Evolutionary conservation across 2,797 vertebrate species (phyloP).

Genomic region (Rhyacichthys aspro): DNA sequence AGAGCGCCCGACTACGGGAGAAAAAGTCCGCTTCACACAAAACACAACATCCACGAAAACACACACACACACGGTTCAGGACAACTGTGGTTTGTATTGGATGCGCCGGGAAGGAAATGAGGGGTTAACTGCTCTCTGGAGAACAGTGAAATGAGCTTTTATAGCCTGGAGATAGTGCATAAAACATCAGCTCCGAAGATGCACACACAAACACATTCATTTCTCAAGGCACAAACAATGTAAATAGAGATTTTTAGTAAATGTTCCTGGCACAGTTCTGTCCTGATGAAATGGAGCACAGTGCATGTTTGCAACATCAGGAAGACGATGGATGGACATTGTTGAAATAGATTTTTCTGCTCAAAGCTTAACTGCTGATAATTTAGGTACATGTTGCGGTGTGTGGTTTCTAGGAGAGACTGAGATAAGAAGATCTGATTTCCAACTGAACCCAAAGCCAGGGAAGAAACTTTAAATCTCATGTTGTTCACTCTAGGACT

Average conservation of each 20-base stretch:
- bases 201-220: constrained; percentile 35
- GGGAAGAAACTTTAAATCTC: background rate
- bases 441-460: no score
- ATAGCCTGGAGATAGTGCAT: constrained; percentile 46
- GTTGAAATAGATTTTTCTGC: background rate
- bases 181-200: constrained; percentile 44
- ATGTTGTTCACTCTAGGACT: background rate
- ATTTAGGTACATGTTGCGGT: no score
- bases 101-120: constrained; percentile 63
- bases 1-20: constrained; percentile 48
- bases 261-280: constrained; percentile 1
- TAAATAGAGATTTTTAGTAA: constrained; percentile 40
- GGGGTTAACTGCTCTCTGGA: constrained; percentile 68
- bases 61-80: constrained; percentile 14
- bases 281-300: constrained; percentile 47
- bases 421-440: no score
- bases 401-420: no score
- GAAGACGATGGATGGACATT: background rate
- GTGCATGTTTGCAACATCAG: background rate
- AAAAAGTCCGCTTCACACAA: constrained; percentile 49
- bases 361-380: no score
- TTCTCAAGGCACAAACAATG: constrained; percentile 34
- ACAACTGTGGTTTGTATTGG: constrained; percentile 31
- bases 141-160: constrained; percentile 52
- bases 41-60: constrained; percentile 35